Evolutionary conservation across 2,888 invertebrate genomes (phyloP).

Genomic region (Nemotelus pantherinus): DNA sequence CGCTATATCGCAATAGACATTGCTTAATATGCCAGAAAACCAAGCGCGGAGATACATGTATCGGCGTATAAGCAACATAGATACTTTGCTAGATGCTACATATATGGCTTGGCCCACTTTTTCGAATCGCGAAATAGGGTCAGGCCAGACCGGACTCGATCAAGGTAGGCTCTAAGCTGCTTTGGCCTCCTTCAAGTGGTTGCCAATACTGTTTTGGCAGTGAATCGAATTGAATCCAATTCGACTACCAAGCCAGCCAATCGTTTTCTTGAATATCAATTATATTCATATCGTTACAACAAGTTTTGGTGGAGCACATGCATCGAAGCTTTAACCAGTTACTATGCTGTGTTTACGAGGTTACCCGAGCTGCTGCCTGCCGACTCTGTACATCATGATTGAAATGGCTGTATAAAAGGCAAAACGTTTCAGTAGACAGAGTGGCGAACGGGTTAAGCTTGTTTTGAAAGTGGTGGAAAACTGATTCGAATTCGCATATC

Average conservation of each 20-base stretch:
- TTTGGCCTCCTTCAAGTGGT: neutral
- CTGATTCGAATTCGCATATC: conserved; percentile 5
- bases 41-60: neutral
- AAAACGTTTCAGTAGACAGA: neutral
- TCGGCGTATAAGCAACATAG: neutral
- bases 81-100: neutral
- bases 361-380: neutral
- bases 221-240: neutral
- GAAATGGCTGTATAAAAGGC: neutral
- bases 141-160: neutral
- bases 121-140: neutral
- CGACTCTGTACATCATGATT: neutral
- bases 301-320: neutral
- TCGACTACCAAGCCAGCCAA: neutral
- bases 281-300: neutral
- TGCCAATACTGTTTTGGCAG: neutral
- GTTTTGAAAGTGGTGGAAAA: neutral
- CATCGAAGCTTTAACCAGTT: neutral
- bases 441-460: neutral
- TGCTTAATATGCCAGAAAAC: neutral
- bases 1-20: neutral
- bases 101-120: conserved; percentile 29
- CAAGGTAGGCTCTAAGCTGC: neutral
- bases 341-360: neutral
- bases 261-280: neutral